phyloP scores from a whole-genome alignment of 2,113 vertebrate species.

The Trogon surrucura region DNA sequence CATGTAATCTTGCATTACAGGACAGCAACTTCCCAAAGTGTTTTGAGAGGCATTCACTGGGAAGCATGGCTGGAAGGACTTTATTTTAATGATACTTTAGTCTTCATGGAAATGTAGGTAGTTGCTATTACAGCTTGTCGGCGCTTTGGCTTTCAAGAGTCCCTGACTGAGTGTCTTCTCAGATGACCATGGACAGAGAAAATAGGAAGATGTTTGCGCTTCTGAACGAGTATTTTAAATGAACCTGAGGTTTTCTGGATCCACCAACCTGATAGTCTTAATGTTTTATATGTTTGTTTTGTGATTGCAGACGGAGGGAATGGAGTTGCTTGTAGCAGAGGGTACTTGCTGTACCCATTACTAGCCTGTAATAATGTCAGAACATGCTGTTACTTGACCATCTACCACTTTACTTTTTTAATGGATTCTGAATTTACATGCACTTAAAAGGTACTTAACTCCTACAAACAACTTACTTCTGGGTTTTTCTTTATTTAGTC shows the following conservation, averaged over 20 bases:
- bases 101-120: background rate
- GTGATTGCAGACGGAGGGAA: background rate
- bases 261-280: background rate
- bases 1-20: background rate
- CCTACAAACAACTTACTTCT: background rate
- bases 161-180: background rate
- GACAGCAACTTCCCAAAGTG: background rate
- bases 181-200: background rate
- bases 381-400: background rate
- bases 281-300: background rate
- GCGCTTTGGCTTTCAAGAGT: background rate
- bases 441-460: background rate
- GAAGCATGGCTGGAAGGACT: background rate
- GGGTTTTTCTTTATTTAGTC: background rate
- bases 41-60: background rate
- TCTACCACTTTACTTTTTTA: background rate
- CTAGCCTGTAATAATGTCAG: background rate
- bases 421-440: background rate
- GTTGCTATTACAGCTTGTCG: background rate
- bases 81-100: background rate
- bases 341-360: background rate
- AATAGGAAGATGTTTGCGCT: background rate
- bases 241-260: background rate
- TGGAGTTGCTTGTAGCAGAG: background rate
- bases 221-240: background rate